A percentile compares a stretch with the other conserved stretches of the same genome.
Conservation (phyloP, 2,888 invertebrate genomes). For the Agonum fuliginosum region DNA sequence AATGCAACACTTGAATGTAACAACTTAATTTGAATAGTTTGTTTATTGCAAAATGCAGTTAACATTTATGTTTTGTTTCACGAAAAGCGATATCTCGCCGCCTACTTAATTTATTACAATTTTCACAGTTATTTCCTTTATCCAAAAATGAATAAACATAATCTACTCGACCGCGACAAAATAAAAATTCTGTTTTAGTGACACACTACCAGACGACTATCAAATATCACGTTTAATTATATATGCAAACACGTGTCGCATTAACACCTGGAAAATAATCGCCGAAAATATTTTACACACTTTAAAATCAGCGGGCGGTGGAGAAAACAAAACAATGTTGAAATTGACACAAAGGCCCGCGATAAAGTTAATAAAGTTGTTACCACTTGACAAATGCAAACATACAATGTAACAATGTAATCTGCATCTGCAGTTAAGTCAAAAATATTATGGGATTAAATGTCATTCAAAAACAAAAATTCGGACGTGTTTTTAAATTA, state of each 20-base stretch:
- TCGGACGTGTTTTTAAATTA: no score
- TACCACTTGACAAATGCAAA: no score
- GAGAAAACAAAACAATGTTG: background rate
- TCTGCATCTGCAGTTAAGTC: no score
- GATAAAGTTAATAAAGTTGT: no score
- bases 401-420: no score
- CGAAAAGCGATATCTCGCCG: background rate
- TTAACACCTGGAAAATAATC: background rate
- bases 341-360: no score
- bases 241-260: slow-evolving; percentile 17
- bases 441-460: no score
- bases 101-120: slow-evolving; percentile 2
- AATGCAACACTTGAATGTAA: no score
- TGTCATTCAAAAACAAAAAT: no score
- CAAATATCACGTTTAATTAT: slow-evolving; percentile 10
- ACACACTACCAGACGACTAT: slow-evolving; percentile 7
- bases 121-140: background rate
- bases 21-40: no score
- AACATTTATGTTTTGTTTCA: background rate
- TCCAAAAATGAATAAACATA: slow-evolving; percentile 11
- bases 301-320: background rate
- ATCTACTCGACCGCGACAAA: background rate
- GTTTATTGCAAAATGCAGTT: background rate
- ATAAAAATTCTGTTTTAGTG: slow-evolving; percentile 10
- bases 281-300: background rate